Base-by-base conservation (phyloP, 2,113 vertebrate genomes). In the Pseudolaguvia tuberculata region DNA sequence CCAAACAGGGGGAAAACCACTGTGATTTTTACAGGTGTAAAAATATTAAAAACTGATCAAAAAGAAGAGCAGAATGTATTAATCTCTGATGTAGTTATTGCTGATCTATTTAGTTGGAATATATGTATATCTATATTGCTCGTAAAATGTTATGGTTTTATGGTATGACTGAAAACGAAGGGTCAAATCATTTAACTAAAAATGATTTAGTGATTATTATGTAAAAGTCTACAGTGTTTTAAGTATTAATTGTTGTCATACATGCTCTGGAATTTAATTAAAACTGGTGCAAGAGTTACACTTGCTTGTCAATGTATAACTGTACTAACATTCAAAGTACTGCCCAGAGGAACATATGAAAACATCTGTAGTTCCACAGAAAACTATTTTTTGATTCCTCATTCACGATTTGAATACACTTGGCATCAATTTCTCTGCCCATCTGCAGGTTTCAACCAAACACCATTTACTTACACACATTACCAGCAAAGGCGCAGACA, bases 1-100 rank as follows among this genome's bases (percentile, higher is more conserved):
- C 59, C 47, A 53, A 42, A 21, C 17, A 7, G 72, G 81, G 73
- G 57, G 58, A 35, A 70, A 50, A 80, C 76, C 81, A 83, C 81
- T 83, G 81, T 83, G 81, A 83, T 70, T 52, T 76, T 27, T 80
- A 75, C 75, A 72, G 68, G 78, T 80, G 51, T n/a, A 74, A 66
- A 77, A 59, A 73, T 39, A 21, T 58, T 27, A 68, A 67, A 14
- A 5, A 21, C n/a, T 13, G 31, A 2, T 14, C 55, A 71, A 45
- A 42, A 25, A 25, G 13, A 25, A 27, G 12, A 25, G n/a, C n/a
- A n/a, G n/a, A n/a, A n/a, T n/a, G n/a, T n/a, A n/a, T n/a, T 57
- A 72, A n/a, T 77, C 29, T 73, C 68, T 67, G 48, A 71, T 63
- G 45, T 82, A 57, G 27, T 42, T 70, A 55, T 63, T 65, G 73